Evolutionary conservation across 2,113 vertebrate genomes (phyloP), one percentile per base, ranked within the genome.

Genomic region (Poecile atricapillus): DNA sequence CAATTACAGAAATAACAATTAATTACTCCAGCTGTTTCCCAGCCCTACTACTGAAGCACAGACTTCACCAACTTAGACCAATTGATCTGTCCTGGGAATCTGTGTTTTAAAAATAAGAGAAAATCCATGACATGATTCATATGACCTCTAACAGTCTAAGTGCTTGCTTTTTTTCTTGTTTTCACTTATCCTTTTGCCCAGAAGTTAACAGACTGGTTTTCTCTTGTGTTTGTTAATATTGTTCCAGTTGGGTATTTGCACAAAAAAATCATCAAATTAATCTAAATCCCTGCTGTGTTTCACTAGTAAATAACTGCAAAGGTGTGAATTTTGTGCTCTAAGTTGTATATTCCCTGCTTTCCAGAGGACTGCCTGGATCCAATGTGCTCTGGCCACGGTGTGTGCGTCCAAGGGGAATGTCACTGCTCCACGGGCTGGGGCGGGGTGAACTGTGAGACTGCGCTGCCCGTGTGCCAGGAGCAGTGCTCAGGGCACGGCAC

Each of bases 321-420:
- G 49, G 30, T 76, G 44, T 39, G 16, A 7, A 5, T 65, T 70
- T 76, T n/a, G 25, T 68, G 60, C 68, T 65, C 55, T 71, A 49
- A 79, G 7, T 43, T 69, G 39, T 90, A 3, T 63, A 3, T 91
- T 83, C 46, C 82, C 94, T 94, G 55, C 7, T 82, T 87, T 95
- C 49, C 97, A 99, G 99, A 99, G 98, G 99, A 99, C 98, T 99
- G 99, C 87, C 93, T 98, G 86, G 99, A 99, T 89, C 99, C 99
- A 2, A 98, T 98, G 97, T 99, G 99, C 78, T 98, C 98, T 2
- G 98, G 98, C 43, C 99, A 99, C 1, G 99, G 99, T 1, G 98
- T 99, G 91, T 99, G 99, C 4, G 98, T 99, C 41, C 99, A 98
- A 59, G 99, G 99, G 69, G 98, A 99, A 76, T 99, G 99, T 22